Percentiles rank a stretch among this genome's conserved stretches.
Evolutionary conservation across 2,113 vertebrate species (phyloP).

Genomic region (Ictalurus furcatus): DNA sequence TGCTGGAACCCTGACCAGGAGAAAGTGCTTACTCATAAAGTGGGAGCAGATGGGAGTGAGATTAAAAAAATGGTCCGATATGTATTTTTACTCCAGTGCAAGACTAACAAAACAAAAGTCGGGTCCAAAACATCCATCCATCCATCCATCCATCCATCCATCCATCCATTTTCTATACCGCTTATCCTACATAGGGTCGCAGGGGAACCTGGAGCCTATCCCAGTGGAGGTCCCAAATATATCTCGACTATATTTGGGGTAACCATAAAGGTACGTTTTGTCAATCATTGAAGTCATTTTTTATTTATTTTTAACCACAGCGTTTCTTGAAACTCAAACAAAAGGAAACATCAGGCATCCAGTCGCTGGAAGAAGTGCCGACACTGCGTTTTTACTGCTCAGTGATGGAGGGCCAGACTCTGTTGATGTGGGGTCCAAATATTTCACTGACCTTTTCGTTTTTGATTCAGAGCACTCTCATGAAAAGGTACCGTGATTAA

Average conservation of each 20-base stretch:
- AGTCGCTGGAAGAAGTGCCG: constrained; percentile 9
- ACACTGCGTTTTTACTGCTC: constrained; percentile 7
- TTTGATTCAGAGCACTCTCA: background rate
- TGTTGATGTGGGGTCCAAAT: constrained; percentile 20
- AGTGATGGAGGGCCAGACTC: background rate
- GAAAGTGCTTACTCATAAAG: background rate
- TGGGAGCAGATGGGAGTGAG: too few species aligned
- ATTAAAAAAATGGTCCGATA: too few species aligned
- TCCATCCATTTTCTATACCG: too few species aligned
- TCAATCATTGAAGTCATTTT: background rate
- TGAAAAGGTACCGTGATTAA: background rate
- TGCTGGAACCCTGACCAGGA: background rate
- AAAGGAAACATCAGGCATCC: background rate
- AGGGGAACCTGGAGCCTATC: too few species aligned
- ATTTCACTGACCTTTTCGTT: constrained; percentile 10
- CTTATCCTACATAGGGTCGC: too few species aligned
- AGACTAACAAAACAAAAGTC: too few species aligned
- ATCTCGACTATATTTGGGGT: background rate
- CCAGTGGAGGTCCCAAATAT: too few species aligned
- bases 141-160: too few species aligned
- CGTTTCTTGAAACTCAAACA: background rate
- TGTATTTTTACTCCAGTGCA: too few species aligned
- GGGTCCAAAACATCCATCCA: background rate
- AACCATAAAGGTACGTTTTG: background rate
- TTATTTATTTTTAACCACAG: background rate